Conservation (phyloP, 2,888 invertebrate genomes). For the Seira musarum region DNA sequence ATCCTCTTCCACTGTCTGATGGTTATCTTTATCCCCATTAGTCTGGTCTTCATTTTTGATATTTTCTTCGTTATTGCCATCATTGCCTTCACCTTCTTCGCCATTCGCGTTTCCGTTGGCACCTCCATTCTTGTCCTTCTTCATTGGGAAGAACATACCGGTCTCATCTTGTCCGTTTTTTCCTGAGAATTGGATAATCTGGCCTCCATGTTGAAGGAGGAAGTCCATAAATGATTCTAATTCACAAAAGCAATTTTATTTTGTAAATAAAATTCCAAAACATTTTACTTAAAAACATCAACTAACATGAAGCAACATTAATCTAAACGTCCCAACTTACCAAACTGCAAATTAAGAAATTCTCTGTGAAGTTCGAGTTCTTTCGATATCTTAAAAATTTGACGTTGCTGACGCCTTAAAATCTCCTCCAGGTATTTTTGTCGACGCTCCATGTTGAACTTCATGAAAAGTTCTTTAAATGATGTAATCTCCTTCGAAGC, state of each 20-base stretch:
- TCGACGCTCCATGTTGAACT: constrained; percentile 49
- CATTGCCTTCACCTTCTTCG: constrained; percentile 14
- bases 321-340: constrained; percentile 32
- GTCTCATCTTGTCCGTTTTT: constrained; percentile 47
- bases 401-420: constrained; percentile 41
- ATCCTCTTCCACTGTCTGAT: constrained; percentile 12
- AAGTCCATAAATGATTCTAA: constrained; percentile 62
- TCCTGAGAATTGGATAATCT: constrained; percentile 43
- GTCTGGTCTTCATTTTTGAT: constrained; percentile 10
- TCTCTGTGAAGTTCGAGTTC: constrained; percentile 58
- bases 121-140: constrained; percentile 28
- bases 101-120: constrained; percentile 24
- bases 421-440: constrained; percentile 56
- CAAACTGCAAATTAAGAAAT: constrained; percentile 59
- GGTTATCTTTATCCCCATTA: constrained; percentile 17
- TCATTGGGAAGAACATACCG: constrained; percentile 55
- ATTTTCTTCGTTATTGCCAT: neutral
- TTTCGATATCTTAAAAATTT: constrained; percentile 46
- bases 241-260: neutral
- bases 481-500: constrained; percentile 13
- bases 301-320: neutral
- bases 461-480: constrained; percentile 26
- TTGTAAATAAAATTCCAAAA: too few relatives aligned
- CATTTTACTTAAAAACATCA: neutral
- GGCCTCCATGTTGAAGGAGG: constrained; percentile 53